These are phyloP conservation scores for Exaiptasia diaphana DNA, from an alignment of 64 coral and sea anemone genomes.

Conservation along the genomic window DNA sequence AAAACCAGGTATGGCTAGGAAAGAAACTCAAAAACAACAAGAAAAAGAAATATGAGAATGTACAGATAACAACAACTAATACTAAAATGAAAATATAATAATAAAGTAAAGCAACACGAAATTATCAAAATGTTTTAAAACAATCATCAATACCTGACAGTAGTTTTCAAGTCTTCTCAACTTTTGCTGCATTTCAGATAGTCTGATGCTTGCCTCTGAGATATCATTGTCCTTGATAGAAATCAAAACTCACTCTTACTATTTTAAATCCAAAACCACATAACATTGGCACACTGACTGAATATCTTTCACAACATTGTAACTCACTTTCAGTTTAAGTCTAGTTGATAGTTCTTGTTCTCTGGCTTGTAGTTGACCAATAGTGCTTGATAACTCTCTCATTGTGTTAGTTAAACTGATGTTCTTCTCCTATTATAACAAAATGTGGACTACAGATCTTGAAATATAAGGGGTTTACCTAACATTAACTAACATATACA, in stretches of 20 bases:
- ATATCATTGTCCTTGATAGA: conserved; percentile 95
- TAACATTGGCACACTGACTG: too few relatives aligned
- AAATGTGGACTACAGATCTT: too few relatives aligned
- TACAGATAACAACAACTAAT: too few relatives aligned
- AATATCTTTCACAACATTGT: neutral
- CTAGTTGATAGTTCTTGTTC: conserved; percentile 96
- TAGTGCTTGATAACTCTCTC: conserved; percentile 91
- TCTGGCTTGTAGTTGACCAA: conserved; percentile 93
- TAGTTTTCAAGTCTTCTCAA: conserved; percentile 76
- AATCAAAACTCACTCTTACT: neutral
- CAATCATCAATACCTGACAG: conserved; percentile 89
- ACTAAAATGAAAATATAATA: too few relatives aligned
- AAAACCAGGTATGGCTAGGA: too few relatives aligned
- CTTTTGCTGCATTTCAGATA: conserved; percentile 90
- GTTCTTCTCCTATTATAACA: conserved; percentile 76
- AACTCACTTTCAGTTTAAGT: conserved; percentile 90
- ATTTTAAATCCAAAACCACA: neutral
- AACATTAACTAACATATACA: too few relatives aligned
- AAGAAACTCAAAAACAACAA: too few relatives aligned
- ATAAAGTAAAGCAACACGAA: too few relatives aligned
- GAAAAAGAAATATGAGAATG: too few relatives aligned
- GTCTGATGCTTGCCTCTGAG: conserved; percentile 85
- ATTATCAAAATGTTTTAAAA: too few relatives aligned
- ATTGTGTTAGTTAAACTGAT: conserved; percentile 77
- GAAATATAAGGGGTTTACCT: too few relatives aligned